Percentiles rank a stretch among this genome's conserved stretches.
phyloP scores from a whole-genome alignment of 2,888 invertebrate species.

The Agrenia bidenticulata region DNA sequence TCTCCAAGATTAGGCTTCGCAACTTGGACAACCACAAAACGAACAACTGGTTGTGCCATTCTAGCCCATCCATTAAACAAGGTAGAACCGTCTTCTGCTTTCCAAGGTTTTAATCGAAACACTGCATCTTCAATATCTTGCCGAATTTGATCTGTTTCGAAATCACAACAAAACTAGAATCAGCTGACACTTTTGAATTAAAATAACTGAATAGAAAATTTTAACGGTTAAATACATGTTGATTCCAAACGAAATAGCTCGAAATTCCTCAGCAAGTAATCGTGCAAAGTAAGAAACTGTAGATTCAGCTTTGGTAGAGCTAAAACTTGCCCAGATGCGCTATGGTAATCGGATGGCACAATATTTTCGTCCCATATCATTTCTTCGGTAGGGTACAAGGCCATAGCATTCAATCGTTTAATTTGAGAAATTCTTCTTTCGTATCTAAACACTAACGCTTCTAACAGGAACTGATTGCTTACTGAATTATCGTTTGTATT shows the following conservation, averaged over 20 bases:
- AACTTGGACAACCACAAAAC: conserved; percentile 93
- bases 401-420: conserved; percentile 95
- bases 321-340: conserved; percentile 84
- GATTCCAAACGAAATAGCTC: conserved; percentile 96
- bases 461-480: conserved; percentile 75
- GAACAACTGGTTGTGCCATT: conserved; percentile 93
- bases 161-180: neutral
- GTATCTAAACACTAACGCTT: conserved; percentile 84
- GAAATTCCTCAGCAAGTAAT: conserved; percentile 95
- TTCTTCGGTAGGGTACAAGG: conserved; percentile 95
- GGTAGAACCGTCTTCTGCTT: conserved; percentile 78
- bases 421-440: conserved; percentile 87
- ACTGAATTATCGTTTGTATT: conserved; percentile 67
- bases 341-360: conserved; percentile 95
- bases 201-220: neutral
- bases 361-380: conserved; percentile 99
- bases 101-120: conserved; percentile 91
- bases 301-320: conserved; percentile 96
- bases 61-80: conserved; percentile 98
- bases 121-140: conserved; percentile 98
- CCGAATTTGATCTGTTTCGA: conserved; percentile 83
- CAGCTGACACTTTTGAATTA: neutral
- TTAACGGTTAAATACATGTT: conserved; percentile 71
- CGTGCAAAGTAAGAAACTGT: conserved; percentile 96
- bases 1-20: conserved; percentile 89